These are phyloP conservation scores for Mesaphorura yosii DNA, from an alignment of 1,140 invertebrate genomes.

Conservation along the genomic window DNA sequence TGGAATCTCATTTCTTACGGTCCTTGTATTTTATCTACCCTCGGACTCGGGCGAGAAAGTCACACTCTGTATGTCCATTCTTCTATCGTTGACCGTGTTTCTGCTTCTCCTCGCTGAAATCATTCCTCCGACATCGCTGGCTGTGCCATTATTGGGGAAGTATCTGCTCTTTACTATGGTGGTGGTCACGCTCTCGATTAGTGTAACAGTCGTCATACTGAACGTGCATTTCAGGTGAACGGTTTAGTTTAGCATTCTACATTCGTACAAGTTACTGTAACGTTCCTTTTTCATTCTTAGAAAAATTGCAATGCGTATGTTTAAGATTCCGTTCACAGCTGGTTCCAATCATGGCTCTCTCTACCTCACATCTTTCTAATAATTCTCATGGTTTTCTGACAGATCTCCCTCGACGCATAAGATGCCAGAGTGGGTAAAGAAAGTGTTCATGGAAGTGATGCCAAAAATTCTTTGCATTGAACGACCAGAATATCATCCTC, in stretches of 20 bases:
- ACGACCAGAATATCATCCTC: constrained; percentile 65
- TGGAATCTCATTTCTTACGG: constrained; percentile 82
- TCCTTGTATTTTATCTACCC: constrained; percentile 89
- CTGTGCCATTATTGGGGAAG: constrained; percentile 93
- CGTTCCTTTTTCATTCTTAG: too few relatives aligned
- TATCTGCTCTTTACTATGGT: constrained; percentile 96
- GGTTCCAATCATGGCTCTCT: too few relatives aligned
- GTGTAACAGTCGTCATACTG: constrained; percentile 90
- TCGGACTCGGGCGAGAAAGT: constrained; percentile 92
- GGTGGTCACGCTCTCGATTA: constrained; percentile 88
- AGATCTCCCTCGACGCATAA: constrained; percentile 93
- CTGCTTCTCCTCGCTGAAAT: constrained; percentile 94
- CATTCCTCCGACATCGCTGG: constrained; percentile 94
- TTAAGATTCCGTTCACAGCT: too few relatives aligned
- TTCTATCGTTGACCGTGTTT: constrained; percentile 96
- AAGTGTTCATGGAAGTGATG: constrained; percentile 76
- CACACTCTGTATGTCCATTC: constrained; percentile 91
- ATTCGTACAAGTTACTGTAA: too few relatives aligned
- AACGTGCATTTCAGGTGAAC: constrained; percentile 92
- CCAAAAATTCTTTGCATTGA: constrained; percentile 78
- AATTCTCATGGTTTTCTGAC: too few relatives aligned
- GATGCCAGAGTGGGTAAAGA: constrained; percentile 79
- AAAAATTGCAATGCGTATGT: too few relatives aligned
- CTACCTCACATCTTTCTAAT: too few relatives aligned
- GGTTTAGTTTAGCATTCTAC: too few relatives aligned